phyloP scores from a whole-genome alignment of 1,140 invertebrate species.

The Homarus americanus region DNA sequence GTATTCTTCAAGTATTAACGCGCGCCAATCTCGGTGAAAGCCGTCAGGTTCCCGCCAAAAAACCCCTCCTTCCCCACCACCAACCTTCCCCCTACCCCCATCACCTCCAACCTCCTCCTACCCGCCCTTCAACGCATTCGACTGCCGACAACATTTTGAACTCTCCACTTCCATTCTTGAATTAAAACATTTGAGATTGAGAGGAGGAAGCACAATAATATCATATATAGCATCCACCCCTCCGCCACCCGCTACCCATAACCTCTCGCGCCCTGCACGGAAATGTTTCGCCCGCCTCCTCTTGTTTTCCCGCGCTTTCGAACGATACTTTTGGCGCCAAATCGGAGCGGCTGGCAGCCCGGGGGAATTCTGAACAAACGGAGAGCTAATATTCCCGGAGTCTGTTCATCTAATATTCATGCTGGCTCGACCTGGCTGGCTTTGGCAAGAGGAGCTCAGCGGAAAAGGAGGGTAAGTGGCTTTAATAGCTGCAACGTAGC shows the following conservation, averaged over 20 bases:
- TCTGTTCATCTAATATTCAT: conserved; percentile 55
- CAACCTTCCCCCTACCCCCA: too few species aligned
- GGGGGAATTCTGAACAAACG: conserved; percentile 51
- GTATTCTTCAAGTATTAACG: conserved; percentile 39
- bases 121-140: background rate
- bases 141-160: conserved; percentile 28
- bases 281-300: conserved; percentile 24
- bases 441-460: conserved; percentile 43
- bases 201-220: conserved; percentile 53
- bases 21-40: conserved; percentile 40
- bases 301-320: conserved; percentile 17
- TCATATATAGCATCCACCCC: conserved; percentile 52
- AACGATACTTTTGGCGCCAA: conserved; percentile 49
- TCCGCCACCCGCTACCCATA: background rate
- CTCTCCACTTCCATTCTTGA: conserved; percentile 50
- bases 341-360: conserved; percentile 37
- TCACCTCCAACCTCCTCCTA: background rate
- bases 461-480: conserved; percentile 46
- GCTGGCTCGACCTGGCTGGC: conserved; percentile 42
- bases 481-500: conserved; percentile 48
- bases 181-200: conserved; percentile 55
- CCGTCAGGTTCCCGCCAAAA: conserved; percentile 31
- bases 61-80: background rate
- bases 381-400: conserved; percentile 47
- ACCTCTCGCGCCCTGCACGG: conserved; percentile 20